Base-by-base conservation (phyloP, 2,888 invertebrate species). In the Ophion costatus region DNA sequence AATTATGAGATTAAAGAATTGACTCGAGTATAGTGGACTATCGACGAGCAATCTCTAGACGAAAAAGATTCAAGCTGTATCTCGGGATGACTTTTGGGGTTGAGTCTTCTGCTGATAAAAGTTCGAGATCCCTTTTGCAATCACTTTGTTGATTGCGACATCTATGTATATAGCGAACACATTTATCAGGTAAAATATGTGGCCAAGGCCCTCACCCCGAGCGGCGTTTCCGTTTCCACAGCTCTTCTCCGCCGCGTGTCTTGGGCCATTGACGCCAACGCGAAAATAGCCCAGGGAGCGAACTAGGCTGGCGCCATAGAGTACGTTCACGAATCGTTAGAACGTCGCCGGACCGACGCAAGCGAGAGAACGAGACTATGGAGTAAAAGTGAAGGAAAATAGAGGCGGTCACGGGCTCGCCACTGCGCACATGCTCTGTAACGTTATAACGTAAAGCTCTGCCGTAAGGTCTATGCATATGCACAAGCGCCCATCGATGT, bases 251-350 rank as follows among this genome's bases (percentile, higher is more conserved):
- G 11, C 75, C 78, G 82, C 86, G 83, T 87, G 86, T 88, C 87
- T 88, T 87, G 88, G 88, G 88, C 88, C 88, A 87, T 90, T 88
- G 89, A 88, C 85, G 88, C 87, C 86, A 86, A 88, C 87, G 87
- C 88, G 87, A 88, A 90, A 90, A 89, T 91, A 90, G 89, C 89
- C 83, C 83, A 82, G 82, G 84, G 86, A 67, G 78, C 78, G 79
- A 88, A 90, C 88, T 89, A 87, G 88, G 88, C 88, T 89, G 89
- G 88, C 87, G 89, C 88, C 88, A 81, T 89, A 88, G 88, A 90
- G 88, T 88, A 88, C 88, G 88, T 88, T 89, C 88, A 84, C 89
- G 87, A 90, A 89, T 89, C 88, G 89, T 90, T 88, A 90, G 87
- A 87, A 86, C 86, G 86, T 84, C 87, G 87, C 86, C 88, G 85